Evolutionary conservation across 2,888 invertebrate genomes (phyloP), one percentile per base, ranked within the genome.

Genomic region (Leptura quadrifasciata): DNA sequence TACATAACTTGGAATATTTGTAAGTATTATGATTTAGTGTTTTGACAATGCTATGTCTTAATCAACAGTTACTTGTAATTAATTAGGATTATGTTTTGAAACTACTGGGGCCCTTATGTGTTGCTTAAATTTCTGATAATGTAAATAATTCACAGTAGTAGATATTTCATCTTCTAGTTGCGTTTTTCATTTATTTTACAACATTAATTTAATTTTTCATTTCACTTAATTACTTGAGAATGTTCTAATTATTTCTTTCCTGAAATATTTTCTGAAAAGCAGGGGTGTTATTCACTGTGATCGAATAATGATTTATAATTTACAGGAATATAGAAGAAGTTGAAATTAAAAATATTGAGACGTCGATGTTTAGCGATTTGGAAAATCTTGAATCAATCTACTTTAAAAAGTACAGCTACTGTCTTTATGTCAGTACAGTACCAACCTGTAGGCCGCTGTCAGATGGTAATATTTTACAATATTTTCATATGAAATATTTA

Each of bases 381-480:
- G 79, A 79, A 4, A 88, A 89, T 12, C 86, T 93, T 21, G 89
- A 91, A 74, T 91, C 91, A 75, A 89, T 93, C 86, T 91, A 92
- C 79, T 93, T 93, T 79, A 91, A 92, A 79, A 91, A 91, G 60
- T 94, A 93, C 84, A 90, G 91, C 81, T 93, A 92, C 84, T 94
- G 94, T 82, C 91, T 91, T 2, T 92, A 91, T 86, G 92, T 92
- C 0, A 92, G 92, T 0, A 88, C 89, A 55, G 91, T 92, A 6
- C 88, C 90, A 67, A 90, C 90, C 80, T 94, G 94, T 81, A 89
- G 88, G 39, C 94, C 94, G 0, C 88, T 89, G 24, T 91, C 91
- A 15, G 93, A 94, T 85, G 94, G 94, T 88, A 87, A 80, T 31
- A 35, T 52, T 31, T 68, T 67, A n/a, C n/a, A 57, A 18, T 57